phyloP scores from a whole-genome alignment of 2,797 vertebrate genomes.

The Nannoperca obscura region DNA sequence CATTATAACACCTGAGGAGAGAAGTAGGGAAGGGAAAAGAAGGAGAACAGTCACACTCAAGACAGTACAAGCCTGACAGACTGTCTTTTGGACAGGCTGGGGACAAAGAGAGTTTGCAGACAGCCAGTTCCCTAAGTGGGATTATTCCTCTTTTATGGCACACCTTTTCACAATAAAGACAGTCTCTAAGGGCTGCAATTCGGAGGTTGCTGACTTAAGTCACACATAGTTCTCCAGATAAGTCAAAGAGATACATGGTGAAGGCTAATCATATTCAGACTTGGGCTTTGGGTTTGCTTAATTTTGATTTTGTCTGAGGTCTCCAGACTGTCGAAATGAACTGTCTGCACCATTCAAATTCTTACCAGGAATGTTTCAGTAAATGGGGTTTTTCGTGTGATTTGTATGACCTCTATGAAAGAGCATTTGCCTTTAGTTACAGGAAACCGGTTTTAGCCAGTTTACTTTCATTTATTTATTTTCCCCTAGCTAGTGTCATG shows the following conservation, averaged over 20 bases:
- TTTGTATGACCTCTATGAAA: constrained; percentile 28
- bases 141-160: constrained; percentile 63
- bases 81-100: constrained; percentile 70
- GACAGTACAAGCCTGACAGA: constrained; percentile 66
- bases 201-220: constrained; percentile 46
- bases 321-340: constrained; percentile 35
- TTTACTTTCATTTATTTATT: constrained; percentile 27
- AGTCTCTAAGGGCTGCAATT: constrained; percentile 43
- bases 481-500: constrained; percentile 21
- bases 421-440: constrained; percentile 33
- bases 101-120: constrained; percentile 67
- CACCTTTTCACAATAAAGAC: constrained; percentile 64
- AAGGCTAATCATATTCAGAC: constrained; percentile 35
- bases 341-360: constrained; percentile 33
- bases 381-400: constrained; percentile 11
- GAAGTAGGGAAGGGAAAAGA: constrained; percentile 60
- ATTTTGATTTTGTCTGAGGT: constrained; percentile 48
- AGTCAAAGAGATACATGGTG: constrained; percentile 34
- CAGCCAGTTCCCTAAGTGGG: constrained; percentile 64
- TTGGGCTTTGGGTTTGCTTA: constrained; percentile 38
- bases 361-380: constrained; percentile 21
- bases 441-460: constrained; percentile 35
- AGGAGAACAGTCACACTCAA: constrained; percentile 84
- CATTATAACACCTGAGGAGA: constrained; percentile 80
- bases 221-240: constrained; percentile 43